Evolutionary conservation across 2,888 invertebrate species (phyloP), one percentile per base, ranked within the genome.

Genomic region (Eledona agricola): DNA sequence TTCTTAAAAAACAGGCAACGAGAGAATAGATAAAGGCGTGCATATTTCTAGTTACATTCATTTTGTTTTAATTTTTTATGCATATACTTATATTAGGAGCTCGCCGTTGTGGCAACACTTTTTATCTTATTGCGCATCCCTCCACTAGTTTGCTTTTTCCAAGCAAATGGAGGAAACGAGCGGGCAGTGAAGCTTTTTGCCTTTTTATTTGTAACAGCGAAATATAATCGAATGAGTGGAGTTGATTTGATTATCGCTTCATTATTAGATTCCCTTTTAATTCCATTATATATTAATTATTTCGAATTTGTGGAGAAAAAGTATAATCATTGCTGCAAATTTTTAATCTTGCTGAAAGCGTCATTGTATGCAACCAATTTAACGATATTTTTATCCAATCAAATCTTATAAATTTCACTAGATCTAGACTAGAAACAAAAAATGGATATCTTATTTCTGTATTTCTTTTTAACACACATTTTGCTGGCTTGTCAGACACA

Each of bases 401-500:
- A 35, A 20, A 35, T 20, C 35, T 35, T 9, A n/a, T n/a, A 11
- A 26, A 28, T 13, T 28, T 38, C 11, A 19, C 4, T 19, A 19
- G 4, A n/a, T 19, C 20, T 19, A 19, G 4, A 5, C n/a, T 19
- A 5, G 20, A 4, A 5, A n/a, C 4, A 19, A 19, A 5, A 19
- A 19, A 4, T 19, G 20, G n/a, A 19, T n/a, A 29, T 29, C n/a
- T 12, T 12, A 29, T 13, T 29, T 29, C 10, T 29, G 13, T 5
- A 32, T 12, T 31, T 16, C 32, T 42, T 20, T 42, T 29, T 42
- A 29, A 20, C 19, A 29, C 20, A 12, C 9, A 6, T 23, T 47
- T 37, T 10, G 15, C 17, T 19, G 32, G 38, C 40, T 50, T 32
- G 50, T 50, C 32, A 50, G 40, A 50, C 40, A 50, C 32, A 50